These are phyloP conservation scores for Characodon lateralis DNA, from an alignment of 2,797 vertebrate genomes.

Conservation along the genomic window DNA sequence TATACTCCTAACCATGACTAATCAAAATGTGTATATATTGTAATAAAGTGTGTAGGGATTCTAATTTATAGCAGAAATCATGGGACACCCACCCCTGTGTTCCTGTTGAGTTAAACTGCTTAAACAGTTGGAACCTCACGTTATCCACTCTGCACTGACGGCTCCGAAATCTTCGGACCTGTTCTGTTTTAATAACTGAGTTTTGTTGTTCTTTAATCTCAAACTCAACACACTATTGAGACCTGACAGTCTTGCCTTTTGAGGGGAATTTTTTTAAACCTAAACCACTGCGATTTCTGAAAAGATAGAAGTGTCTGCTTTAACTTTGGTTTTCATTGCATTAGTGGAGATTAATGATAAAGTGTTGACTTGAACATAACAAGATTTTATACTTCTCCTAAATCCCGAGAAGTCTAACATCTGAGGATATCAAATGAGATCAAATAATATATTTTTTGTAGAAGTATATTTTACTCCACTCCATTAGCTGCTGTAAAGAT, in stretches of 20 bases:
- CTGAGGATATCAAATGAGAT: slow-evolving; percentile 61
- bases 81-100: neutral
- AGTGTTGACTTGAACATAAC: slow-evolving; percentile 51
- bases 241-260: slow-evolving; percentile 45
- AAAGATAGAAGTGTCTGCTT: slow-evolving; percentile 25
- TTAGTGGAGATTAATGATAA: slow-evolving; percentile 36
- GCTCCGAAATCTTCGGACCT: slow-evolving; percentile 40
- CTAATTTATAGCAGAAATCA: slow-evolving; percentile 41
- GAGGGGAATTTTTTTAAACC: slow-evolving; percentile 42
- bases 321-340: slow-evolving; percentile 46
- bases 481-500: slow-evolving; percentile 64
- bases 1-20: slow-evolving; percentile 24
- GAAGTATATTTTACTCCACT: slow-evolving; percentile 74
- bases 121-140: slow-evolving; percentile 39
- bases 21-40: slow-evolving; percentile 63
- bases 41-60: slow-evolving; percentile 64
- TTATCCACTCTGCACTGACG: slow-evolving; percentile 46
- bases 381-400: slow-evolving; percentile 55
- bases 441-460: slow-evolving; percentile 78
- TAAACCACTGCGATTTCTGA: neutral
- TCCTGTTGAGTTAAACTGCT: slow-evolving; percentile 19
- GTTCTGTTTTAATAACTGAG: slow-evolving; percentile 30
- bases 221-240: slow-evolving; percentile 43
- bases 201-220: slow-evolving; percentile 11
- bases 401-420: slow-evolving; percentile 56